Percentiles rank a stretch among this genome's conserved stretches.
Conservation (phyloP, 2,888 invertebrate species). For the Ceraclea dissimilis region DNA sequence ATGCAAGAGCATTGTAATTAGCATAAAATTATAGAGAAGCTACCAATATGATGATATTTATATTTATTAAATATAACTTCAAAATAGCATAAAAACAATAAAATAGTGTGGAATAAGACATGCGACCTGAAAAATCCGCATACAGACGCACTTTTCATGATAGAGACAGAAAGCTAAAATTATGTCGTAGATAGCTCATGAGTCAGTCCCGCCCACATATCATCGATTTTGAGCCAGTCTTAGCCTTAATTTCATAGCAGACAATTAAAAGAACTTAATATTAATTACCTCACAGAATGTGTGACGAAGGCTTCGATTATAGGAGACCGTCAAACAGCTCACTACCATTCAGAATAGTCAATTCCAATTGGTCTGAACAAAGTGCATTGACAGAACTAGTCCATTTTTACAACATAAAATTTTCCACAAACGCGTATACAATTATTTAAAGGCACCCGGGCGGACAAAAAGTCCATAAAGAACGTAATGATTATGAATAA, state of each 20-base stretch:
- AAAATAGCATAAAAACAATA: constrained; percentile 11
- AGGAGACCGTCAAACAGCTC: constrained; percentile 6
- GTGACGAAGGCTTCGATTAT: not conserved
- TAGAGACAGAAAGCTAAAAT: constrained; percentile 5
- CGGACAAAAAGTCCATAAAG: constrained; percentile 10
- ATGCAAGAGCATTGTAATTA: not conserved
- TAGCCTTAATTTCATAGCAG: constrained; percentile 8
- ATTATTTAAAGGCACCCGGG: constrained; percentile 12
- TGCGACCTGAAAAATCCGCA: not conserved
- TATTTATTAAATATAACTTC: constrained; percentile 5
- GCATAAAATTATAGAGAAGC: constrained; percentile 3
- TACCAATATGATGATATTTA: constrained; percentile 6
- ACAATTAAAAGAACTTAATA: constrained; percentile 13
- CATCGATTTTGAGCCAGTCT: constrained; percentile 44
- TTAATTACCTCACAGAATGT: constrained; percentile 9
- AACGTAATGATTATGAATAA: constrained; percentile 7
- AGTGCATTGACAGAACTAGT: constrained; percentile 19
- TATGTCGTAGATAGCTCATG: constrained; percentile 15
- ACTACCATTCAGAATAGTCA: constrained; percentile 11
- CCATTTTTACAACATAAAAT: constrained; percentile 13
- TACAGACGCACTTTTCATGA: constrained; percentile 2
- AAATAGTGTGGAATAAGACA: not conserved
- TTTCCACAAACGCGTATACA: constrained; percentile 3
- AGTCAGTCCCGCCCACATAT: constrained; percentile 43
- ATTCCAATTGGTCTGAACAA: constrained; percentile 8